phyloP scores from a whole-genome alignment of 92 coral and sea anemone species.

The Zoanthus gigantus region DNA sequence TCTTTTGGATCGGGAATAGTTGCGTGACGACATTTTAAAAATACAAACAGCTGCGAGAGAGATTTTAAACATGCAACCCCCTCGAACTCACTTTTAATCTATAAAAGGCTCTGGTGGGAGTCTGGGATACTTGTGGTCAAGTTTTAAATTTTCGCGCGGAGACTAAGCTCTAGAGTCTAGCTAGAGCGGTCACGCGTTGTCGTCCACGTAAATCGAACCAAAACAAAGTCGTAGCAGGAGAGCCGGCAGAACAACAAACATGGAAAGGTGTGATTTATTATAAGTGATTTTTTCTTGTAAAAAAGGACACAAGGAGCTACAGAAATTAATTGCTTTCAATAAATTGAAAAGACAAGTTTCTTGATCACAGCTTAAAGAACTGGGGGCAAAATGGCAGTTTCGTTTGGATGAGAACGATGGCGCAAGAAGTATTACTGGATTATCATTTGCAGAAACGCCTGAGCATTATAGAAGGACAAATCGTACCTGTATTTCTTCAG shows the following conservation, averaged over 20 bases:
- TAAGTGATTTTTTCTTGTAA: background rate
- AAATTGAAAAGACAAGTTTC: background rate
- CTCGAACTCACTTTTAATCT: no score
- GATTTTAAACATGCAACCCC: no score
- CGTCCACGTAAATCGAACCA: constrained; percentile 6
- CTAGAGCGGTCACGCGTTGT: background rate
- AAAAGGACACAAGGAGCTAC: background rate
- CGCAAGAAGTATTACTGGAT: background rate
- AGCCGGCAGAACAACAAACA: background rate
- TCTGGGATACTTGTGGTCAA: no score
- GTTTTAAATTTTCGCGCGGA: background rate
- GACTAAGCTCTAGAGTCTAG: background rate
- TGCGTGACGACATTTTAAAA: no score
- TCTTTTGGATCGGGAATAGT: no score
- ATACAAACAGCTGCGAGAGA: no score
- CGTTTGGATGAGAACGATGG: constrained; percentile 7
- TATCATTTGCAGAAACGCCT: background rate
- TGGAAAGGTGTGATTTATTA: background rate
- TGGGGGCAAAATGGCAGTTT: background rate
- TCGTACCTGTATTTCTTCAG: background rate
- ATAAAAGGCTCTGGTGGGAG: no score
- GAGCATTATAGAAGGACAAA: background rate
- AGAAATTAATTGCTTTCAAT: background rate
- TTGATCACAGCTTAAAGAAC: background rate
- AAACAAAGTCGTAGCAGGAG: background rate